A percentile compares a stretch with the other conserved stretches of the same genome.
Evolutionary conservation across 2,113 vertebrate species (phyloP).

Genomic region (Girardinichthys multiradiatus): DNA sequence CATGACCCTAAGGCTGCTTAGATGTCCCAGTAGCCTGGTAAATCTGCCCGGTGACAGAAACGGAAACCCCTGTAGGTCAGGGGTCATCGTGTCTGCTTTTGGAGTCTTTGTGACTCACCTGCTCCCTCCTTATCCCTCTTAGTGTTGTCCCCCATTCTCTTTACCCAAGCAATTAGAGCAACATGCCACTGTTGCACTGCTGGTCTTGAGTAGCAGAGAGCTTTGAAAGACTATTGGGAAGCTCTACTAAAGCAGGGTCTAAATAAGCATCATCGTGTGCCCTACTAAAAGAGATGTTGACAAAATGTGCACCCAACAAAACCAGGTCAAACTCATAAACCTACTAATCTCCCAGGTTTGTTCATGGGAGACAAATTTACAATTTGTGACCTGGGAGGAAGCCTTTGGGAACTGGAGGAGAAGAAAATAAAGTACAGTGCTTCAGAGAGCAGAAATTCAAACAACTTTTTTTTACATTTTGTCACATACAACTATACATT

Average conservation of each 20-base stretch:
- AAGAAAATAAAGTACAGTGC: neutral
- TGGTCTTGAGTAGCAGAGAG: neutral
- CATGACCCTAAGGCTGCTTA: constrained; percentile 25
- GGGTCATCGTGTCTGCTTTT: constrained; percentile 48
- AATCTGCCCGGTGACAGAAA: constrained; percentile 44
- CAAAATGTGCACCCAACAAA: too few relatives aligned
- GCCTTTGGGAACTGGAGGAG: constrained; percentile 39
- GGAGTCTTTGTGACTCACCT: constrained; percentile 43
- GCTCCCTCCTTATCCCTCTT: neutral
- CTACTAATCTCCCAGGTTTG: constrained; percentile 62
- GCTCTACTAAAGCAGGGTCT: constrained; percentile 1
- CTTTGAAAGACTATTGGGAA: constrained; percentile 11
- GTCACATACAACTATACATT: neutral
- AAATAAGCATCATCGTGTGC: constrained; percentile 1
- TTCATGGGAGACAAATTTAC: constrained; percentile 67
- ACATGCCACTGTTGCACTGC: constrained; percentile 2
- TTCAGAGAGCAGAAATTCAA: neutral
- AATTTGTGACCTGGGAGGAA: constrained; percentile 74
- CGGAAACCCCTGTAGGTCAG: constrained; percentile 45
- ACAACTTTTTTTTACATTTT: neutral
- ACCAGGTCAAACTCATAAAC: constrained; percentile 64
- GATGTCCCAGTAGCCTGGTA: constrained; percentile 24
- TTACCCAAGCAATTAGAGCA: constrained; percentile 9
- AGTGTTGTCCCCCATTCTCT: constrained; percentile 8
- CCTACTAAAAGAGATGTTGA: constrained; percentile 44